Conservation (phyloP, 2,797 vertebrate genomes). For the Neosilurus mollespiculum region DNA sequence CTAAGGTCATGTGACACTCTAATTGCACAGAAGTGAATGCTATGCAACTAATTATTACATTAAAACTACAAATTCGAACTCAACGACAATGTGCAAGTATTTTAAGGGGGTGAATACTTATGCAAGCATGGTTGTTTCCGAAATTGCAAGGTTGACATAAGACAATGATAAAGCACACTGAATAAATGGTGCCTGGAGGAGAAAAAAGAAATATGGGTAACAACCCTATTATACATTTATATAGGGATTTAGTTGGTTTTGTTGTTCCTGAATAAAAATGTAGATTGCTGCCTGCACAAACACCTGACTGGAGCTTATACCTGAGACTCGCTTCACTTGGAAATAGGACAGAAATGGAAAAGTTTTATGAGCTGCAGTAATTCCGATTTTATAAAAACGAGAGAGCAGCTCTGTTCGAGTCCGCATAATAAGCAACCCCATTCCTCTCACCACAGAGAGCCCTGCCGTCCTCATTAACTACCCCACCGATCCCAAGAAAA, state of each 20-base stretch:
- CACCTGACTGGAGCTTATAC: conserved; percentile 13
- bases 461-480: conserved; percentile 55
- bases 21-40: neutral
- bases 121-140: neutral
- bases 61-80: too few relatives aligned
- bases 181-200: neutral
- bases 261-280: neutral
- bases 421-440: conserved; percentile 33
- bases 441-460: conserved; percentile 37
- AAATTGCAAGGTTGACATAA: neutral
- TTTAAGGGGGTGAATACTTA: neutral
- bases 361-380: conserved; percentile 41
- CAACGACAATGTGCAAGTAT: too few relatives aligned
- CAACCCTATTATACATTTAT: neutral
- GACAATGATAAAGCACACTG: too few relatives aligned
- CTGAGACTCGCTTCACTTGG: neutral
- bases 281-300: neutral
- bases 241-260: conserved; percentile 10
- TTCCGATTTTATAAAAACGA: conserved; percentile 30
- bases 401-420: neutral
- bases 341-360: conserved; percentile 24
- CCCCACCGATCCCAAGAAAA: conserved; percentile 32
- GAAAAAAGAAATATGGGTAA: neutral
- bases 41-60: neutral
- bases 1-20: neutral